A percentile compares a stretch with the other conserved stretches of the same genome.
phyloP scores from a whole-genome alignment of 2,113 vertebrate genomes.

The Turnix velox region DNA sequence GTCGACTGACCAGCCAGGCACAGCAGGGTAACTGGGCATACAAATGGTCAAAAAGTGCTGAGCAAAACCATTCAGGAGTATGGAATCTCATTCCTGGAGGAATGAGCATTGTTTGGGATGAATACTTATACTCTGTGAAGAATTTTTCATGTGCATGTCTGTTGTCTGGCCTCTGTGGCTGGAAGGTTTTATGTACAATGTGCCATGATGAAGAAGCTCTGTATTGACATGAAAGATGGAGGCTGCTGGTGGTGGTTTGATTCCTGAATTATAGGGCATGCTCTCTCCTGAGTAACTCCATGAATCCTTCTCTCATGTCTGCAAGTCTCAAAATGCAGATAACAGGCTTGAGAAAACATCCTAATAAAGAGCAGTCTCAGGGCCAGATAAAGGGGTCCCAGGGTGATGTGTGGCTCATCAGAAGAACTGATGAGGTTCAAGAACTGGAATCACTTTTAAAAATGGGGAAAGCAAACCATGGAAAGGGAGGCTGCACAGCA shows the following conservation, averaged over 20 bases:
- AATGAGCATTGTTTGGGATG: background rate
- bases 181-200: background rate
- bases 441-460: background rate
- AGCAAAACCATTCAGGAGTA: background rate
- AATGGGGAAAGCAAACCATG: background rate
- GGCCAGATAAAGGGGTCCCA: background rate
- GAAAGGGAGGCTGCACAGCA: background rate
- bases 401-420: background rate
- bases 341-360: background rate
- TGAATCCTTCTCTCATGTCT: background rate
- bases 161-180: background rate
- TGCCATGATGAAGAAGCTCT: background rate
- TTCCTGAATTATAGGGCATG: background rate
- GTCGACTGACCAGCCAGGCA: background rate
- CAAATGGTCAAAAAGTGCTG: background rate
- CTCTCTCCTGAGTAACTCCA: background rate
- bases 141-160: background rate
- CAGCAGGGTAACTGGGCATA: fast-evolving
- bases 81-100: background rate
- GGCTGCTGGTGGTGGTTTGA: background rate
- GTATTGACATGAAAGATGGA: background rate
- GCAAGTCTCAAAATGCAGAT: background rate
- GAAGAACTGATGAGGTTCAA: background rate
- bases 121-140: background rate
- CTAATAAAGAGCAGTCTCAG: background rate